Percentiles rank a stretch among this genome's conserved stretches.
Conservation (phyloP, 2,113 vertebrate species). For the Labeo catla region DNA sequence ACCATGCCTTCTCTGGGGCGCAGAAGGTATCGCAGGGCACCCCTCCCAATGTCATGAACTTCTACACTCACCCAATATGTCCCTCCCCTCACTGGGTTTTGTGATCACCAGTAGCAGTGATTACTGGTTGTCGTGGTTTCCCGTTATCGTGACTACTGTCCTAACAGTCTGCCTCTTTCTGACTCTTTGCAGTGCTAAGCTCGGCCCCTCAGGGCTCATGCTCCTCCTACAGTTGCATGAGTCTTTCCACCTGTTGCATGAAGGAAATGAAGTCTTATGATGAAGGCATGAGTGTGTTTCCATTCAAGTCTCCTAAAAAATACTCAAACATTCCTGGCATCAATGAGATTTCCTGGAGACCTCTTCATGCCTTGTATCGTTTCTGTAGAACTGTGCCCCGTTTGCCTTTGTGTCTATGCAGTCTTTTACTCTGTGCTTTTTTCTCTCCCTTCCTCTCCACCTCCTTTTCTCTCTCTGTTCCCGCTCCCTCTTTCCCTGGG, state of each 20-base stretch:
- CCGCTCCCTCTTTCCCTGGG: slow-evolving; percentile 74
- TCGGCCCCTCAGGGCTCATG: slow-evolving; percentile 48
- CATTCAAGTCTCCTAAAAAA: slow-evolving; percentile 29
- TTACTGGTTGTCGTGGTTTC: slow-evolving; percentile 32
- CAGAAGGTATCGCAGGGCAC: slow-evolving; percentile 97
- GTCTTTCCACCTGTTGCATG: slow-evolving; percentile 82
- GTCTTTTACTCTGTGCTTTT: slow-evolving; percentile 76
- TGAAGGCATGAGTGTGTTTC: slow-evolving; percentile 67
- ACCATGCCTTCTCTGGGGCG: slow-evolving; percentile 99
- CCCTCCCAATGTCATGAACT: slow-evolving; percentile 60
- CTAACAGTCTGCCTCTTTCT: slow-evolving; percentile 76
- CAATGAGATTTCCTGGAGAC: slow-evolving; percentile 14
- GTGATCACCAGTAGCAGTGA: slow-evolving; percentile 38
- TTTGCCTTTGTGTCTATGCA: slow-evolving; percentile 72
- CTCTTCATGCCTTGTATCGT: slow-evolving; percentile 39
- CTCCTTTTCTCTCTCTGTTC: slow-evolving; percentile 41
- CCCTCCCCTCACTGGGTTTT: slow-evolving; percentile 67
- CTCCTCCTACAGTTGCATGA: slow-evolving; percentile 74
- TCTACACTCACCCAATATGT: slow-evolving; percentile 80
- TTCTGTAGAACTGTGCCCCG: slow-evolving; percentile 63
- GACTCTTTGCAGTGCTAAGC: slow-evolving; percentile 74
- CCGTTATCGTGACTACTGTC: slow-evolving; percentile 64
- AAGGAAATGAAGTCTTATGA: slow-evolving; percentile 67
- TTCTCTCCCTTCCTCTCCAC: slow-evolving; percentile 57
- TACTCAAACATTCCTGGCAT: background rate